These are phyloP conservation scores for Anastatus disparis DNA, from an alignment of 1,140 invertebrate species.

Conservation along the genomic window DNA sequence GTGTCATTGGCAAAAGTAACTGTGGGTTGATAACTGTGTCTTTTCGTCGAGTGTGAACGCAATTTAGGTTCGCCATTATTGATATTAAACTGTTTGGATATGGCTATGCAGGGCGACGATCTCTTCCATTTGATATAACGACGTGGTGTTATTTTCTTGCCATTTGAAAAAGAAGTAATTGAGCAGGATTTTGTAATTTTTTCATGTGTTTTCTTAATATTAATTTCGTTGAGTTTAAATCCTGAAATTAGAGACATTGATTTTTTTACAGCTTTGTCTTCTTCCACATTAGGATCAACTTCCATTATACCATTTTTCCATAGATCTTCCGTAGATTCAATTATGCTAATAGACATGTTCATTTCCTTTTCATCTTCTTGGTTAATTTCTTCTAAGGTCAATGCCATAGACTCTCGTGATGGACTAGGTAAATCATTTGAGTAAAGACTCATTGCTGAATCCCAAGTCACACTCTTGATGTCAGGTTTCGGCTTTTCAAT, in stretches of 20 bases:
- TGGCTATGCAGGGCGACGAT: slow-evolving; percentile 50
- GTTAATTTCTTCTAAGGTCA: slow-evolving; percentile 19
- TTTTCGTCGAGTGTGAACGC: slow-evolving; percentile 46
- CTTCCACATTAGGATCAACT: not conserved
- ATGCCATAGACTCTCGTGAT: slow-evolving; percentile 30
- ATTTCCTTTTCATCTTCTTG: not conserved
- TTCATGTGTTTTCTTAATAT: not conserved
- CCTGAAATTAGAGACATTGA: not conserved
- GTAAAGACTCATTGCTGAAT: slow-evolving; percentile 51
- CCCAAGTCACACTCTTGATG: not conserved
- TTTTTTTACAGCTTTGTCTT: not conserved
- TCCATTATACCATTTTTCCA: slow-evolving; percentile 15
- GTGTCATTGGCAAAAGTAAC: not conserved
- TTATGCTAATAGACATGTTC: not conserved
- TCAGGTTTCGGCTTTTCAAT: not conserved
- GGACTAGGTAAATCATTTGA: slow-evolving; percentile 37
- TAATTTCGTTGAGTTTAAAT: not conserved
- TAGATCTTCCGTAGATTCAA: not conserved
- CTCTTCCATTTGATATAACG: slow-evolving; percentile 54
- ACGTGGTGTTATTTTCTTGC: slow-evolving; percentile 46
- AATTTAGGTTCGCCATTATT: slow-evolving; percentile 37
- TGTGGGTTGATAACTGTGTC: slow-evolving; percentile 29
- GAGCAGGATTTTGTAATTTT: slow-evolving; percentile 8
- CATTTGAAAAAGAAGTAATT: not conserved
- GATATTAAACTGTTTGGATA: slow-evolving; percentile 33